phyloP scores from a whole-genome alignment of 2,113 vertebrate species.

The Casuarius casuarius region DNA sequence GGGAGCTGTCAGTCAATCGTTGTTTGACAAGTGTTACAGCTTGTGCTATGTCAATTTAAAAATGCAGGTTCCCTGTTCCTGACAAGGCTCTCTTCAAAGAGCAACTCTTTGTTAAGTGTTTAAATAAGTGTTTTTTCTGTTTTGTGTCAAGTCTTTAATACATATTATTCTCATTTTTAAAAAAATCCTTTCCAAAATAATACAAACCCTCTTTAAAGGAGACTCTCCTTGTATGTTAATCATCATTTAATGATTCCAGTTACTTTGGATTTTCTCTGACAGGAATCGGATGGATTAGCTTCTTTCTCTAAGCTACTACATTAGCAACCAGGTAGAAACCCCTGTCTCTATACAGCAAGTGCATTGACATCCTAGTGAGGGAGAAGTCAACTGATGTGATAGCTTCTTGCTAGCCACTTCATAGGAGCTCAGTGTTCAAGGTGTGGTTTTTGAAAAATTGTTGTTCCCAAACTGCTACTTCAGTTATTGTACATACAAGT shows the following conservation, averaged over 20 bases:
- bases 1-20: not conserved
- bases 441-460: not conserved
- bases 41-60: not conserved
- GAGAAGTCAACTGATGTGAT: not conserved
- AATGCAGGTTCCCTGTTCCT: not conserved
- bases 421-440: not conserved
- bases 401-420: not conserved
- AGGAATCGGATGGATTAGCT: not conserved
- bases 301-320: not conserved
- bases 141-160: not conserved
- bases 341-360: not conserved
- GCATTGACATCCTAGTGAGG: not conserved
- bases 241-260: not conserved
- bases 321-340: not conserved
- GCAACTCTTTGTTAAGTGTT: not conserved
- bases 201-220: not conserved
- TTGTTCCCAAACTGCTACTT: not conserved
- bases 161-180: not conserved
- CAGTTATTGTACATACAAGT: not conserved
- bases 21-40: not conserved
- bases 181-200: not conserved
- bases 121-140: not conserved
- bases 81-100: not conserved
- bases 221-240: not conserved
- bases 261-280: not conserved